Evolutionary conservation across 1,140 invertebrate species (phyloP).

Genomic region (Hycleus phaleratus): DNA sequence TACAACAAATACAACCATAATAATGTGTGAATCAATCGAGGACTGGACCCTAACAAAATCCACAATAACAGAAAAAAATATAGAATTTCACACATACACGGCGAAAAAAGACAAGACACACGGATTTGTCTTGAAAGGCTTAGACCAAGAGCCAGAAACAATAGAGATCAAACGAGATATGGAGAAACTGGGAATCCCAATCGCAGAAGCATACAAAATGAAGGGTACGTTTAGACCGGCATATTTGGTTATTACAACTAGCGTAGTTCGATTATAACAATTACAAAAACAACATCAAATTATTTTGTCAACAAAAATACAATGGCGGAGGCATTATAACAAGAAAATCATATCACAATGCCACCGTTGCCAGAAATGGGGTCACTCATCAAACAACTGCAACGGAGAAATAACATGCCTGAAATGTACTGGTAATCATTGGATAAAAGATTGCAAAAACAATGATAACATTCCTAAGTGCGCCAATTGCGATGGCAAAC

Average conservation of each 20-base stretch:
- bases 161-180: conserved; percentile 1
- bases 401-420: conserved; percentile 18
- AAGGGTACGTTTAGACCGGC: not conserved
- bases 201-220: not conserved
- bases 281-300: no score
- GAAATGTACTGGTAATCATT: conserved; percentile 25
- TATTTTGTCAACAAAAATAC: no score
- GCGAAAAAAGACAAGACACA: conserved; percentile 8
- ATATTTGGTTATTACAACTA: no score
- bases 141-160: conserved; percentile 1
- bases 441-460: not conserved
- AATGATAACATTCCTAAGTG: not conserved
- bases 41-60: no score
- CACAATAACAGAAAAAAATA: no score
- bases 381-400: conserved; percentile 24
- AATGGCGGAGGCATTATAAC: not conserved
- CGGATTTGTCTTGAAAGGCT: conserved; percentile 2
- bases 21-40: no score
- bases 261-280: no score
- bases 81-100: conserved; percentile 12
- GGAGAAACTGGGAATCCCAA: not conserved
- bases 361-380: conserved; percentile 28
- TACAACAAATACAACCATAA: no score
- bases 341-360: conserved; percentile 22
- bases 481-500: not conserved